Base-by-base conservation (phyloP, 2,113 vertebrate species). In the Ovibos moschatus region DNA sequence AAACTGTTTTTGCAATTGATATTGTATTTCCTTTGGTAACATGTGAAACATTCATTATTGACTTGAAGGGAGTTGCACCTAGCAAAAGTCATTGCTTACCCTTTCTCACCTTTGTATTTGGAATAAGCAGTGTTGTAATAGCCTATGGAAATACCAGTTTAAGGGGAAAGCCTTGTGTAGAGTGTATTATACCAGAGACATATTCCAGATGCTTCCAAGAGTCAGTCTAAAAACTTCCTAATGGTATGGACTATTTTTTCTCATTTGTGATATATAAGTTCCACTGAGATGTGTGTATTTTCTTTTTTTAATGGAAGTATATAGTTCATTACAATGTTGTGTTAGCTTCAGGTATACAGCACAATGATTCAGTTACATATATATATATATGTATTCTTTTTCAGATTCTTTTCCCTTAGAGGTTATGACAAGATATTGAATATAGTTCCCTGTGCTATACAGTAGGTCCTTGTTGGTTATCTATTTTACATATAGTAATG, bases 271-370 rank as follows among this genome's bases (percentile, higher is more conserved):
- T 97, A 36, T 30, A 92, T 98, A 98, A 96, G 98, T 92, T 98
- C 92, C 98, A 95, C 92, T 92, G 95, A 98, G 92, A 98, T 95
- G 87, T 98, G 92, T 98, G 96, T 98, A 98, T 99, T 99, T 99
- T 98, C 98, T 98, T 98, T 98, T 81, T 51, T 82, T 4, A 82
- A 36, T 23, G 23, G 10, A 53, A 53, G 50, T 82, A 25, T 82
- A 82, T 82, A 53, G 50, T 82, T 82, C 30, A 82, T 82, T n/a
- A 82, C 50, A 82, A 53, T 51, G 47, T 79, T 19, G 15, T 81
- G 78, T 82, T 53, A n/a, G 28, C 47, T 79, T 79, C 76, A 17
- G 79, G 50, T 53, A 12, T 36, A 82, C 19, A 82, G 17, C 47
- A 82, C 79, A 53, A 14, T 36, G 79, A 82, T n/a, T n/a, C 11